Evolutionary conservation across 2,888 invertebrate genomes (phyloP), one percentile per base, ranked within the genome.

Genomic region (Lissonota sp.): DNA sequence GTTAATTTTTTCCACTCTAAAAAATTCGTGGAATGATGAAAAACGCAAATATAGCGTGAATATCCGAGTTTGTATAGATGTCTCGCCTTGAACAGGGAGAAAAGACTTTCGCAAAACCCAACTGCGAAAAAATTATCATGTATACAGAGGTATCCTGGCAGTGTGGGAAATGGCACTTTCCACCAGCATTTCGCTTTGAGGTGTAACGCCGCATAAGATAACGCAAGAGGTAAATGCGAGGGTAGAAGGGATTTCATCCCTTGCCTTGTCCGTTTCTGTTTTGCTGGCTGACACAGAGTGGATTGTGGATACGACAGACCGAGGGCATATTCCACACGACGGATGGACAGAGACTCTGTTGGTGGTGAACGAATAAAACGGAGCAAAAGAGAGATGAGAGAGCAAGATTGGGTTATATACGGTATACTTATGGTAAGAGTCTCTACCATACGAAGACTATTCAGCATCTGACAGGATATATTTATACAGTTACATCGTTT

Each of bases 181-280:
- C 8, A 51, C 53, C 44, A 10, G 42, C 7, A 14, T 51, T 40
- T 53, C 67, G 53, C 74, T 78, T 67, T 62, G 78, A 75, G 78
- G 66, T 75, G 66, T 75, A 78, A 82, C 71, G 60, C 74, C 26
- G 26, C 26, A 26, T 26, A 74, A 78, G 74, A 82, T 82, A 82
- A 71, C 74, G 62, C 7, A 74, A 67, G 37, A 44, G 26, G 78
- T 60, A 78, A 81, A 78, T 78, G 78, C 55, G 66, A 74, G 66
- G 74, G 78, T 71, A 74, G 74, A n/a, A n/a, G 74, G 74, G 26
- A 26, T 26, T n/a, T 26, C 26, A 26, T 26, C 26, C 26, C 26
- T 58, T 74, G 70, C 58, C 70, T 57, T 66, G 69, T 71, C 60
- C 60, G 58, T 57, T 40, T 71, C 60, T 46, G 75, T 75, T 69